phyloP scores from a whole-genome alignment of 2,888 invertebrate species.

The Nephrotoma flavescens region DNA sequence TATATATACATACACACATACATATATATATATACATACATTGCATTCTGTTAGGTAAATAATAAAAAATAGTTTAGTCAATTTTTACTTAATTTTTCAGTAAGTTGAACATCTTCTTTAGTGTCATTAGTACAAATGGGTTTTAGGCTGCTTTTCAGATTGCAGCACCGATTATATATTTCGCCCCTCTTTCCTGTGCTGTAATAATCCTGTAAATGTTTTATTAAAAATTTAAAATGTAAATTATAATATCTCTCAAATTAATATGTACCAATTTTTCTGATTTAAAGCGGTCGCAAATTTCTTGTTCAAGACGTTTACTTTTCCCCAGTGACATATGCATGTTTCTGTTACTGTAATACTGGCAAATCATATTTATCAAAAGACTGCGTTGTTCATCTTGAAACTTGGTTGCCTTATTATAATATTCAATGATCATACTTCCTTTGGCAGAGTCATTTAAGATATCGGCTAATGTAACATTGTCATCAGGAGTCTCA shows the following conservation, averaged over 20 bases:
- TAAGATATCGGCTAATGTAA: not conserved
- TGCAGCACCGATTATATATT: not conserved
- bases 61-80: not conserved
- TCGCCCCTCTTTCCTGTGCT: not conserved
- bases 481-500: not conserved
- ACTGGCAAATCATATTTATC: not conserved
- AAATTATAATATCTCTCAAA: not conserved
- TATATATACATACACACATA: too few relatives aligned
- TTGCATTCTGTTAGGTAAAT: too few relatives aligned
- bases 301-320: not conserved
- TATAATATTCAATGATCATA: not conserved
- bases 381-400: not conserved
- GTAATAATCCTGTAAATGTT: not conserved
- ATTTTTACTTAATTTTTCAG: not conserved
- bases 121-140: not conserved
- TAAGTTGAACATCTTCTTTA: not conserved
- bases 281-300: not conserved
- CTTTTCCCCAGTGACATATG: not conserved
- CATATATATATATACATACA: too few relatives aligned
- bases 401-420: not conserved
- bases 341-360: not conserved
- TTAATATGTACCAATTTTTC: not conserved
- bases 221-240: too few relatives aligned
- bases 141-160: not conserved
- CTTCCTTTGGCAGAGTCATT: not conserved